phyloP scores from a whole-genome alignment of 1,140 invertebrate species.

The Sarcophaga peregrina region DNA sequence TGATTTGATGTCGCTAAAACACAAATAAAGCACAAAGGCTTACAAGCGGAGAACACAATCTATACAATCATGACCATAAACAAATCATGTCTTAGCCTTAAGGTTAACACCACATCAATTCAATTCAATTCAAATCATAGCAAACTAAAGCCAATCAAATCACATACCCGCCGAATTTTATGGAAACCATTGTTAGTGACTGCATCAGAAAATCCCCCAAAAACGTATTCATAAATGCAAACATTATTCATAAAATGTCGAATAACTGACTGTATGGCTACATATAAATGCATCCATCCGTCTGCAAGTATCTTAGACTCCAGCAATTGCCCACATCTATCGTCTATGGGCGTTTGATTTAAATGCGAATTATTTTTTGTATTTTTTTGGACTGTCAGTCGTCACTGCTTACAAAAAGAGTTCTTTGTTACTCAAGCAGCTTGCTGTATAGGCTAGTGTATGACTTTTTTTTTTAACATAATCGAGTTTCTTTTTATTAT shows the following conservation, averaged over 20 bases:
- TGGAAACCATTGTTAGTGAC: background rate
- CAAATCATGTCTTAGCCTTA: constrained; percentile 38
- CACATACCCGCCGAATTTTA: background rate
- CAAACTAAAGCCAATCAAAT: background rate
- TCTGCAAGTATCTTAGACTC: no score
- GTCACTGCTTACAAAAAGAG: background rate
- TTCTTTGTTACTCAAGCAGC: background rate
- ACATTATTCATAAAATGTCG: constrained; percentile 19
- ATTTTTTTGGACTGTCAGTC: background rate
- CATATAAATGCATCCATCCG: background rate
- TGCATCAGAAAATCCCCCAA: background rate
- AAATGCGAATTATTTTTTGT: constrained; percentile 12
- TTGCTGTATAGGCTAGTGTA: no score
- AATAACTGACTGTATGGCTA: background rate
- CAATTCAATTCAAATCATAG: background rate
- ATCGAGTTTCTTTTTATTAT: no score
- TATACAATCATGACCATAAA: constrained; percentile 24
- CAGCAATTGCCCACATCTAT: background rate
- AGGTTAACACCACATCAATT: constrained; percentile 19
- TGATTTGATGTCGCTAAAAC: background rate
- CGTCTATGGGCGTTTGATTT: constrained; percentile 27
- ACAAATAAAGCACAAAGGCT: background rate
- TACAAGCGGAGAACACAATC: background rate
- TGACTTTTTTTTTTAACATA: no score
- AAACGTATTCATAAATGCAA: background rate